These are phyloP conservation scores for Hyposoter dolosus DNA, from an alignment of 2,888 invertebrate genomes.

Conservation along the genomic window DNA sequence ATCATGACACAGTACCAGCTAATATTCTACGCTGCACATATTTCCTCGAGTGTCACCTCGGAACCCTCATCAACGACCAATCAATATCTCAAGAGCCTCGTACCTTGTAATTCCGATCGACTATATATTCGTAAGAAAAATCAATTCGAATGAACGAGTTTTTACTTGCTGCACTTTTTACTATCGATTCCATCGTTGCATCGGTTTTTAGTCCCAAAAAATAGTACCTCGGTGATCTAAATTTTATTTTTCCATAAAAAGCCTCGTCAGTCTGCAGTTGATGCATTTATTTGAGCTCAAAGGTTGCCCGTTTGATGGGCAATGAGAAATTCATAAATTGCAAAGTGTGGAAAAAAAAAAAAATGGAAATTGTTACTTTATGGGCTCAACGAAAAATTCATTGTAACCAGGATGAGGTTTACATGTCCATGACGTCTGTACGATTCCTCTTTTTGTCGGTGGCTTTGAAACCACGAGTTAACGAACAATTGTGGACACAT, in stretches of 20 bases:
- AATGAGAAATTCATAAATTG: background rate
- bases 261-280: background rate
- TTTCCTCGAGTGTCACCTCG: constrained; percentile 28
- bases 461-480: constrained; percentile 42
- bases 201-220: background rate
- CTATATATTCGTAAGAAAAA: background rate
- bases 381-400: background rate
- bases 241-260: background rate
- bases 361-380: background rate
- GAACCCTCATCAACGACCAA: constrained; percentile 34
- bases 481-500: constrained; percentile 39
- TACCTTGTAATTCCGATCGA: constrained; percentile 18
- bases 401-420: background rate
- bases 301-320: background rate
- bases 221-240: background rate
- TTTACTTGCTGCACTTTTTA: background rate
- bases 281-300: background rate
- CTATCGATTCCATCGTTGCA: background rate
- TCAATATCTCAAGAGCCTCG: constrained; percentile 43
- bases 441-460: background rate
- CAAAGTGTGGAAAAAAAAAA: background rate
- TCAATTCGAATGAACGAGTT: constrained; percentile 3
- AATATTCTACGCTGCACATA: constrained; percentile 22
- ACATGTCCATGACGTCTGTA: constrained; percentile 26
- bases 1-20: constrained; percentile 23